Evolutionary conservation across 1,140 invertebrate species (phyloP), one percentile per base, ranked within the genome.

Genomic region (Formica exsecta): DNA sequence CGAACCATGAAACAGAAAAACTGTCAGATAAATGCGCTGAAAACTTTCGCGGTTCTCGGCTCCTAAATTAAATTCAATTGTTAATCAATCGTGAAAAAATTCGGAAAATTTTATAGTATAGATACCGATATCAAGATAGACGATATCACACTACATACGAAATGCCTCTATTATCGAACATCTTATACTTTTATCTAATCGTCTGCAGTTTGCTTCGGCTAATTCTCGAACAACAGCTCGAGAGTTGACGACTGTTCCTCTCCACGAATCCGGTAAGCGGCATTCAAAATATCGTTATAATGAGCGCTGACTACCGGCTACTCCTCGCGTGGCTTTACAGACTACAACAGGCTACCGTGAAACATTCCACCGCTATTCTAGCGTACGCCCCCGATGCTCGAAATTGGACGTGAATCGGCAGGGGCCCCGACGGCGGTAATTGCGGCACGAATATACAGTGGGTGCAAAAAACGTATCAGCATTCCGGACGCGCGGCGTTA

Each of bases 361-460:
- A 90, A 83, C 89, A 90, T 90, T 88, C 87, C 89, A 75, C 85
- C 84, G 90, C 91, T 88, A 91, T 91, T 77, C 89, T 91, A 91
- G 86, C 84, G n/a, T 66, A 80, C 87, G 87, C 75, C 84, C 76
- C 86, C 90, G 77, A 89, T 61, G 81, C 73, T 65, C 84, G 70
- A 92, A 92, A 93, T 92, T 92, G 90, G 87, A 91, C 76, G 86
- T 62, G 86, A 89, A 90, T 89, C 73, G 61, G 68, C 61, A 22
- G 66, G 54, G 61, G 74, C 57, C 41, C 36, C 62, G 75, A 85
- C 64, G 77, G 79, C 41, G 79, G 86, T 93, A 93, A 93, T 93
- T 81, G 92, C 87, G 76, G 87, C 86, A 83, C 88, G 71, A 91
- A 92, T 89, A 87, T 41, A 87, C 77, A 84, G 86, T 85, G 86